Evolutionary conservation across 30 jellyfish, hydroid and myxozoan genomes (phyloP), one percentile per base, ranked within the genome.

Genomic region (Aurelia coerulea): DNA sequence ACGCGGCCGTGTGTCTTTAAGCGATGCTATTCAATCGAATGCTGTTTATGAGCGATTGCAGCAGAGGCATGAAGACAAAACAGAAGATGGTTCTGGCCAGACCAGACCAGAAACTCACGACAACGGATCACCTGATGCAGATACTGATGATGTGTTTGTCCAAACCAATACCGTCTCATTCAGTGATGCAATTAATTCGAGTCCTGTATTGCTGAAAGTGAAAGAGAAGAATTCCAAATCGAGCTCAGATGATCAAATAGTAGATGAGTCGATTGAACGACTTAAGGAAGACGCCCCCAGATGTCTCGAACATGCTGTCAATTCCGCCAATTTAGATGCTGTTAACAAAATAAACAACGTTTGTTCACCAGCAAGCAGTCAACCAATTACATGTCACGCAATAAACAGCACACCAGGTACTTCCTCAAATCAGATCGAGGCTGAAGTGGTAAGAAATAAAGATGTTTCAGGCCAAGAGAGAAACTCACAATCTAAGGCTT

Each of bases 1-100:
- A 13, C 35, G 2, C 1, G 84, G 63, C 0, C 67, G 51, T 5
- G 93, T 84, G 3, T 37, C 93, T 50, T 58, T 84, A 12, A 67
- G 78, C 19, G 93, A 84, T 73, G 93, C 93, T n/a, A 73, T 84
- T 31, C 84, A 84, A 12, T 73, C 93, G 12, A 84, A 68, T 75
- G 93, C 93, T 0, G 88, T 84, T 16, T 71, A 53, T 16, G 78
- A 86, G 7, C 87, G 88, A 32, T 63, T 84, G 56, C 84, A 84
- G 62, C 79, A 68, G 29, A 35, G 50, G 64, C 73, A 72, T 29
- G 92, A 83, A 41, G 18, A 62, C 19, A 9, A 42, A 13, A 64
- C n/a, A 17, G 81, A 71, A 42, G 75, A 54, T 29, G 50, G 33
- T 35, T 12, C 62, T 32, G 16, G 13, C 63, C 13, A 18, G 80